A percentile compares a stretch with the other conserved stretches of the same genome.
phyloP scores from a whole-genome alignment of 2,888 invertebrate genomes.

The Podabrus alpinus region DNA sequence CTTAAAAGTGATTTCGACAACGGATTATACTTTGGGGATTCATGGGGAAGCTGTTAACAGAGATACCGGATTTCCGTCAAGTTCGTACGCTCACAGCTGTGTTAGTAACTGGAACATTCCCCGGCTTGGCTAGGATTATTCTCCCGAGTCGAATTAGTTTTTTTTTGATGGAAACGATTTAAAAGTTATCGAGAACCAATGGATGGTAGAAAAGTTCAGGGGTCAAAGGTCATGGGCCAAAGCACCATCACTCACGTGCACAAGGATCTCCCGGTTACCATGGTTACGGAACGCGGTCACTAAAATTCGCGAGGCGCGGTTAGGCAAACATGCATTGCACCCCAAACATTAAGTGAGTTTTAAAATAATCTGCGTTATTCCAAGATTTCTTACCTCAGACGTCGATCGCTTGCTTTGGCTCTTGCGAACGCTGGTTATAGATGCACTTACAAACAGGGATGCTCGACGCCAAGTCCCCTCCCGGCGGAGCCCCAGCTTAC shows the following conservation, averaged over 20 bases:
- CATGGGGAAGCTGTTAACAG: slow-evolving; percentile 19
- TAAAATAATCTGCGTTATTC: slow-evolving; percentile 42
- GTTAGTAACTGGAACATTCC: slow-evolving; percentile 26
- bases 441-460: slow-evolving; percentile 42
- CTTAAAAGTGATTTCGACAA: not conserved
- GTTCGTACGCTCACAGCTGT: slow-evolving; percentile 48
- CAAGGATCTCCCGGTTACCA: slow-evolving; percentile 33
- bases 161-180: not conserved
- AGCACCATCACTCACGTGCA: slow-evolving; percentile 35
- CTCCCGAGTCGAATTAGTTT: not conserved
- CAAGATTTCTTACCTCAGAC: slow-evolving; percentile 40
- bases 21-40: not conserved
- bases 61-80: slow-evolving; percentile 51
- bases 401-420: slow-evolving; percentile 36
- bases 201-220: not conserved
- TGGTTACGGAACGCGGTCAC: slow-evolving; percentile 33
- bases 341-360: slow-evolving; percentile 42
- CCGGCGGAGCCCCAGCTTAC: slow-evolving; percentile 35
- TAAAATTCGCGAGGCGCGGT: slow-evolving; percentile 30
- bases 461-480: slow-evolving; percentile 43
- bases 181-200: not conserved
- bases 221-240: slow-evolving; percentile 31
- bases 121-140: not conserved
- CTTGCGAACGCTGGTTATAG: slow-evolving; percentile 39
- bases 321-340: slow-evolving; percentile 39